Base-by-base conservation (phyloP, 1,140 invertebrate species). In the Archegozetes longisetosus region DNA sequence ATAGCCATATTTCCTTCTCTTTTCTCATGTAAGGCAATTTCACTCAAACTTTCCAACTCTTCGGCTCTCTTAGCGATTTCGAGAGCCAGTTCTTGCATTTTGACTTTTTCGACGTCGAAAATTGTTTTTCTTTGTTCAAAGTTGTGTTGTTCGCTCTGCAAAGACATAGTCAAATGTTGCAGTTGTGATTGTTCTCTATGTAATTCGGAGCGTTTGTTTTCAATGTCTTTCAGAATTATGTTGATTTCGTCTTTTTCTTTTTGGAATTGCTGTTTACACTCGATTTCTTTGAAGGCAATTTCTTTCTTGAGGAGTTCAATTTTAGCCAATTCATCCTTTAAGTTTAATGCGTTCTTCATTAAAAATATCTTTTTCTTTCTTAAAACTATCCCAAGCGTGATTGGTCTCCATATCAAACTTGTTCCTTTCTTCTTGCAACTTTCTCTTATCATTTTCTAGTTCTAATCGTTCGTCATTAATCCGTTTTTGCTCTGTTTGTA, bases 11-110 rank as follows among this genome's bases (percentile, higher is more conserved):
- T 0, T 9, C 47, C 58, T 20, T 63, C 58, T n/a, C 28, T 9
- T 54, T 57, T 60, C 13, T 63, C 62, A 14, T 63, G 55, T 17
- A 52, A 17, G n/a, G 50, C 58, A 22, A 60, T 51, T 32, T 61
- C n/a, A 14, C 58, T 47, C 12, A 61, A 25, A 23, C 22, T 54
- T 53, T 63, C 62, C 26, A 63, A 46, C 32, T 63, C 58, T 24
- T 61, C 28, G 1, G 58, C 53, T 9, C 58, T 25, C 27, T 57
- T 12, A 3, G 26, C 51, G 27, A 63, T 29, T 46, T 14, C 17
- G 13, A 22, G 20, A 2, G 58, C 62, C 53, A 63, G 50, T 12
- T 55, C 17, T 26, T 61, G 9, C 24, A 63, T 17, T 58, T 60
- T 55, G 23, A 50, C 28, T 27, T 48, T 60, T 47, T 63, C 62